Evolutionary conservation across 2,113 vertebrate genomes (phyloP), one percentile per base, ranked within the genome.

Genomic region (Lonchura striata): DNA sequence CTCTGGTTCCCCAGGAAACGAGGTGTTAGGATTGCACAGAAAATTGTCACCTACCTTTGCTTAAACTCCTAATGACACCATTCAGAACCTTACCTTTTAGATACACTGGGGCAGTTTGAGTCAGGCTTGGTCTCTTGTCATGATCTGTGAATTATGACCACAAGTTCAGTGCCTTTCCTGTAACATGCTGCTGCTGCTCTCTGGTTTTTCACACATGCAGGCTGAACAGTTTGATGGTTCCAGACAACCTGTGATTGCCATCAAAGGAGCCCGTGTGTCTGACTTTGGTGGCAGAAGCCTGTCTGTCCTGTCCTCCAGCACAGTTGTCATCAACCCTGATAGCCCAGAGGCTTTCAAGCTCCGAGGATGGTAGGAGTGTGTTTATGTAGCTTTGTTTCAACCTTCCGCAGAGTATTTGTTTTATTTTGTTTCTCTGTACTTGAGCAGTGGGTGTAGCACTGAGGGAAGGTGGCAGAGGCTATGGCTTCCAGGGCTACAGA

Each of bases 231-330:
- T 99, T 96, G 99, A 99, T 69, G 99, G 99, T n/a, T 98, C 98
- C 20, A 98, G 98, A 83, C 98, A 99, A 87, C 99, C 99, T 15
- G 97, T 99, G 85, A 10, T 99, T 87, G 99, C 99, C 82, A 98
- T 99, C 90, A 99, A 99, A 97, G 99, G 98, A 81, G 99, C 99
- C n/a, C 97, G 99, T 76, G 98, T 99, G 49, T 99, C 99, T 18
- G 99, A 99, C 95, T 99, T 98, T 31, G 99, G 99, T 70, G 99
- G 99, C n/a, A 98, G 99, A 49, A 99, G 99, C 42, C 98, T 99
- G 47, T 99, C 99, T 7, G 98, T 99, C 15, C 96, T 99, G 54
- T 98, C 98, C 83, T 99, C 98, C 9, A 99, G 99, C 97, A 99
- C 98, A 19, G 9, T 99, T 87, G 97, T 99, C 96, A 79, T 99